Evolutionary conservation across 2,797 vertebrate species (phyloP).

Genomic region (Girardinus metallicus): DNA sequence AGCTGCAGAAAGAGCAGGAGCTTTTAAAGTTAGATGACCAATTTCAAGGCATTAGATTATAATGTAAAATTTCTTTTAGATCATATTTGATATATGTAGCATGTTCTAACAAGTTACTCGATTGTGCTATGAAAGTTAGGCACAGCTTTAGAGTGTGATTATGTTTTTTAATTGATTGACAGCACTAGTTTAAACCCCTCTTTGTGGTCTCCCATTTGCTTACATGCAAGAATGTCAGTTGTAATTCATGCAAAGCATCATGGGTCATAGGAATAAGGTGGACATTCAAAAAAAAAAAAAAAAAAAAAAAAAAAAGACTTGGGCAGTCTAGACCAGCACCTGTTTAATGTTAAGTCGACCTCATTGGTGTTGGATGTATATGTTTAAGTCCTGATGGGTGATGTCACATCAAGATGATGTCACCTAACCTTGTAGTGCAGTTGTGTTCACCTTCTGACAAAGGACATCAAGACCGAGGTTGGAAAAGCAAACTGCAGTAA

Average conservation of each 20-base stretch:
- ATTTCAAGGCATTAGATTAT: too few species aligned
- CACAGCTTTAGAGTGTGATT: too few species aligned
- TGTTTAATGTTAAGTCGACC: constrained; percentile 32
- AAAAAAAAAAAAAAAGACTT: too few species aligned
- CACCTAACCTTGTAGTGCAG: constrained; percentile 31
- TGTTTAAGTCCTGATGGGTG: constrained; percentile 30
- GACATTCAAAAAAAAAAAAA: too few species aligned
- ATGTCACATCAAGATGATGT: constrained; percentile 46
- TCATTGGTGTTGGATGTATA: constrained; percentile 19
- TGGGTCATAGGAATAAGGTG: not conserved
- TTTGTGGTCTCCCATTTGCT: not conserved
- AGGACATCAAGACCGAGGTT: not conserved
- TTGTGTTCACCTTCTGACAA: constrained; percentile 50
- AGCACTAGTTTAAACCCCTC: not conserved
- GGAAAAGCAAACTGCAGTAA: not conserved
- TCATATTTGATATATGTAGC: too few species aligned
- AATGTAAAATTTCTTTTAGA: too few species aligned
- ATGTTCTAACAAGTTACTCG: too few species aligned
- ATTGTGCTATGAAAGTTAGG: too few species aligned
- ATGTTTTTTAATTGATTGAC: too few species aligned
- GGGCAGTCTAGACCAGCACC: not conserved
- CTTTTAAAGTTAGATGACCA: too few species aligned
- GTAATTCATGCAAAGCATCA: not conserved
- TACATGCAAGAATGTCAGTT: not conserved
- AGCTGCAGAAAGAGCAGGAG: too few species aligned